These are phyloP conservation scores for Borostomias antarcticus DNA, from an alignment of 2,797 vertebrate genomes.

Conservation along the genomic window DNA sequence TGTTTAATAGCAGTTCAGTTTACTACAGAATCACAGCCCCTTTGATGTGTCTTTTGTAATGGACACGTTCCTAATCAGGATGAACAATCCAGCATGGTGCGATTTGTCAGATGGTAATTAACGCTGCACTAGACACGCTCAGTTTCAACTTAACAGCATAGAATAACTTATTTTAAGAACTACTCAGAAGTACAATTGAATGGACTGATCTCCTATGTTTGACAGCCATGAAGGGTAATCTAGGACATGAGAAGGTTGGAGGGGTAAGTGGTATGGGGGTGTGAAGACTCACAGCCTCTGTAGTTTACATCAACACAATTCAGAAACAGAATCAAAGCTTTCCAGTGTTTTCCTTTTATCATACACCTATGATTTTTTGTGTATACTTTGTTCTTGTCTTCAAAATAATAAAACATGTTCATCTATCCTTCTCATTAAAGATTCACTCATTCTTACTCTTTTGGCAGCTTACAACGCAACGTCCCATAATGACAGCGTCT, in stretches of 20 bases:
- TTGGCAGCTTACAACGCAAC: neutral
- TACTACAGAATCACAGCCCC: neutral
- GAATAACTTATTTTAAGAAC: neutral
- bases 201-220: too few species aligned
- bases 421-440: neutral
- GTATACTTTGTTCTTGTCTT: constrained; percentile 4
- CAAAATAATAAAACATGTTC: constrained; percentile 13
- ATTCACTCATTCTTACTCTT: neutral
- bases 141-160: neutral
- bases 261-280: neutral
- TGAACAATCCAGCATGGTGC: neutral
- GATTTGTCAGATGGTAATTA: neutral
- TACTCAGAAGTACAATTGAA: neutral
- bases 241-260: neutral
- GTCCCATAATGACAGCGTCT: neutral
- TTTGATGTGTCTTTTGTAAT: neutral
- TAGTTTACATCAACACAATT: constrained; percentile 7
- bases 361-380: neutral
- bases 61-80: neutral
- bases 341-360: constrained; percentile 16
- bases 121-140: neutral
- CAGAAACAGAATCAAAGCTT: neutral
- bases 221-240: neutral
- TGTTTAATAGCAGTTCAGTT: neutral
- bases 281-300: neutral